Base-by-base conservation (phyloP, 2,888 invertebrate species). In the Sminthurinus aureus region DNA sequence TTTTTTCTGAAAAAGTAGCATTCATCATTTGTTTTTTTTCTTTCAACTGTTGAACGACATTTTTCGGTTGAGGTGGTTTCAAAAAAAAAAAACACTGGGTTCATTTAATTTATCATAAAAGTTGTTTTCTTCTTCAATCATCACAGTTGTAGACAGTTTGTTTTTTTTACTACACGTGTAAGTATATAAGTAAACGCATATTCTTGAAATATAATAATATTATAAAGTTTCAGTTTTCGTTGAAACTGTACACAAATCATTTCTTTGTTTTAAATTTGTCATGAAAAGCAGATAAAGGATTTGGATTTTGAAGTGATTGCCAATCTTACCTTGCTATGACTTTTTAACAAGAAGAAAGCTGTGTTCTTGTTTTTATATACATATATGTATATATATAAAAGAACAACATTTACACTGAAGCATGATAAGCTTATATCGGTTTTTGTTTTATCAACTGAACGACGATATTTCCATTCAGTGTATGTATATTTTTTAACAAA, bases 301-400 rank as follows among this genome's bases (percentile, higher is more conserved):
- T 50, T 79, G 69, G 69, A 79, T 69, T 79, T 76, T 82, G 38
- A 82, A 82, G 75, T 76, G 77, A 82, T 76, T 77, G 26, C 82
- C 71, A 77, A 26, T 82, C 82, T 82, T 82, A 82, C 82, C 82
- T 82, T 77, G 38, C 58, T 50, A 50, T 71, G 24, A 81, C 51
- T 71, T 22, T 81, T 79, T 69, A 79, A 67, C 79, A 79, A 79
- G 79, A 67, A 67, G 79, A 52, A 24, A 8, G 9, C 13, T 73
- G 73, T 4, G 6, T 38, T 38, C 38, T 38, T 38, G 3, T 75
- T 75, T 75, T 75, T 71, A 3, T 58, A n/a, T n/a, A n/a, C n/a
- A n/a, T n/a, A n/a, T n/a, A n/a, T n/a, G n/a, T n/a, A n/a, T n/a
- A n/a, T 20, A 77, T 18, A 15, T 24, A 64, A 71, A 71, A 4